Percentiles rank a stretch among this genome's conserved stretches.
Conservation (phyloP, 2,888 invertebrate species). For the Phortica okadai region DNA sequence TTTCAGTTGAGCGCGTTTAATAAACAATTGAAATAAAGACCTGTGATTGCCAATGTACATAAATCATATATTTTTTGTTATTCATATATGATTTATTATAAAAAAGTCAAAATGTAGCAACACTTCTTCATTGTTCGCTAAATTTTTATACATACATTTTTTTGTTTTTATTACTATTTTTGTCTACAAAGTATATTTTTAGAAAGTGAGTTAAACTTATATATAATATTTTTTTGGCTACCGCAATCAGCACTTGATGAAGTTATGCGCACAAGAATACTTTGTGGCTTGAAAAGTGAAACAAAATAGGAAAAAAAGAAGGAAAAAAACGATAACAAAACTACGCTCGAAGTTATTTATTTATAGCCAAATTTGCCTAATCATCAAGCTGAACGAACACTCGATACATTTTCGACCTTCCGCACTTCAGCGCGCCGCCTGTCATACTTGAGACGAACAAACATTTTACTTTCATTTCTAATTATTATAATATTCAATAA, state of each 20-base stretch:
- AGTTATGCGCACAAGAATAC: constrained; percentile 9
- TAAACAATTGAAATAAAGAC: neutral
- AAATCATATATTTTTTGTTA: neutral
- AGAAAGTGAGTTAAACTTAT: constrained; percentile 58
- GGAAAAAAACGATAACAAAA: neutral
- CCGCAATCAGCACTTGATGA: neutral
- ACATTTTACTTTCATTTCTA: constrained; percentile 67
- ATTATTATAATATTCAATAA: constrained; percentile 63
- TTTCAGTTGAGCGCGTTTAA: neutral
- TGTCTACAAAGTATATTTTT: constrained; percentile 51
- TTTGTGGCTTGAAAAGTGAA: constrained; percentile 4
- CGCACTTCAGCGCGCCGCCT: constrained; percentile 3
- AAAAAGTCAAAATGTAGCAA: constrained; percentile 38
- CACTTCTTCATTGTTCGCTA: constrained; percentile 20
- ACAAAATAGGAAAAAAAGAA: constrained; percentile 37
- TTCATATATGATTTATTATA: neutral
- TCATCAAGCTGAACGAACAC: constrained; percentile 45
- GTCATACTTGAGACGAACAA: constrained; percentile 48
- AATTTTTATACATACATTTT: neutral
- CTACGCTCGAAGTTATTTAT: constrained; percentile 56
- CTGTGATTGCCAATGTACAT: neutral
- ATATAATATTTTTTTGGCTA: constrained; percentile 41
- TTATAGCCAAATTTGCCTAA: constrained; percentile 53
- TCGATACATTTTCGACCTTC: neutral
- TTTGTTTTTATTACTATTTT: constrained; percentile 20